Percentiles rank a stretch among this genome's conserved stretches.
Evolutionary conservation across 1,140 invertebrate species (phyloP).

Genomic region (Hyposmocoma kahamanoa): DNA sequence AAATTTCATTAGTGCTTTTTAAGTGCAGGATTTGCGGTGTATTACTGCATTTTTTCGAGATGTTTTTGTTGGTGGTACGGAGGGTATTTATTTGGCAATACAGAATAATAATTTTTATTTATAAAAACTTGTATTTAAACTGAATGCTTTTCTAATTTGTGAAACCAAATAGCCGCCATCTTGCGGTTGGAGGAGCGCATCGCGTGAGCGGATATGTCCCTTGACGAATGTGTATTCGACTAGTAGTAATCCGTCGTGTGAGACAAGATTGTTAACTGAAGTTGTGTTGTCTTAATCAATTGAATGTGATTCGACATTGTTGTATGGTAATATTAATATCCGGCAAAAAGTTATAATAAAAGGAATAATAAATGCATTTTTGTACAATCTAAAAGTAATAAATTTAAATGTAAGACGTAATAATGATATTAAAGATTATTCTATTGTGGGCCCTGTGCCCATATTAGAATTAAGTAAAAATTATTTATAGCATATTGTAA

Average conservation of each 20-base stretch:
- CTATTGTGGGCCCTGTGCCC: conserved; percentile 16
- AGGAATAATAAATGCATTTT: conserved; percentile 21
- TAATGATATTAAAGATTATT: conserved; percentile 14
- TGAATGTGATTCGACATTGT: conserved; percentile 11
- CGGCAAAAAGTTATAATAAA: conserved; percentile 24
- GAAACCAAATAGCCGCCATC: no score
- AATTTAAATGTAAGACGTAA: conserved; percentile 20
- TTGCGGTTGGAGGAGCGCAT: no score
- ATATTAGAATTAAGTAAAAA: conserved; percentile 9
- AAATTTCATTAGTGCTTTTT: no score
- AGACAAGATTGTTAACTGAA: conserved; percentile 6
- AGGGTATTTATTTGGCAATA: no score
- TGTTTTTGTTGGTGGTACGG: no score
- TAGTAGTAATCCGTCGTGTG: conserved; percentile 3
- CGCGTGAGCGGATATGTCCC: no score
- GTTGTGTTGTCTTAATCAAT: neutral
- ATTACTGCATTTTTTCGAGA: no score
- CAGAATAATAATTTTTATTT: no score
- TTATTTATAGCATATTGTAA: conserved; percentile 18
- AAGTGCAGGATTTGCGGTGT: no score
- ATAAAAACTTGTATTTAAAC: no score
- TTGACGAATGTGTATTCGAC: neutral
- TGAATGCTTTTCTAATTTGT: no score
- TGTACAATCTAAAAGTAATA: conserved; percentile 20
- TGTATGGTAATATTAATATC: conserved; percentile 22